Conservation (phyloP, 2,888 invertebrate species). For the Ophion obscuratus region DNA sequence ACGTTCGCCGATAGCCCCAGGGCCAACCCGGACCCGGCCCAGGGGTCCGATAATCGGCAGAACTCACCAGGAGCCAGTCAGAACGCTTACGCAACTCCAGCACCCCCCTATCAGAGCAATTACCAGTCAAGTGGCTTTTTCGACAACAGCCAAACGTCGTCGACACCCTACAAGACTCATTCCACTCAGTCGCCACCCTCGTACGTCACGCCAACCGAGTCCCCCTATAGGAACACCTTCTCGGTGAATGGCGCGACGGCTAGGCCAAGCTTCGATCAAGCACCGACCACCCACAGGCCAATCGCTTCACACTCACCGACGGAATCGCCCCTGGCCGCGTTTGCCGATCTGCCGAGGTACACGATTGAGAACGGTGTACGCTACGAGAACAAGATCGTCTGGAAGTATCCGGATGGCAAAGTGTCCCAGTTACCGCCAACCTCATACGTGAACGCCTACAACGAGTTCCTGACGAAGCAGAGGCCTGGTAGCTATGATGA, state of each 20-base stretch:
- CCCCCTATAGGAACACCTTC: slow-evolving; percentile 41
- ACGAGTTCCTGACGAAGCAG: slow-evolving; percentile 61
- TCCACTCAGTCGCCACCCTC: slow-evolving; percentile 60
- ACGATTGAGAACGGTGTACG: slow-evolving; percentile 80
- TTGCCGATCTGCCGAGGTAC: slow-evolving; percentile 75
- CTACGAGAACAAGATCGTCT: slow-evolving; percentile 82
- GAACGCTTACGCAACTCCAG: slow-evolving; percentile 59
- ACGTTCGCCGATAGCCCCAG: slow-evolving; percentile 35
- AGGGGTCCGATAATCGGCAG: slow-evolving; percentile 63
- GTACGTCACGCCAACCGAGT: slow-evolving; percentile 52
- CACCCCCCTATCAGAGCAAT: slow-evolving; percentile 48
- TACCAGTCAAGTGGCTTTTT: slow-evolving; percentile 46
- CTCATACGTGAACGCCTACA: slow-evolving; percentile 75
- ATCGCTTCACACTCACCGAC: slow-evolving; percentile 35
- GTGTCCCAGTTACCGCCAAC: slow-evolving; percentile 78
- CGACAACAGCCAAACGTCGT: slow-evolving; percentile 65
- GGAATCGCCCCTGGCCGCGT: slow-evolving; percentile 32
- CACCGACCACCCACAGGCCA: slow-evolving; percentile 61
- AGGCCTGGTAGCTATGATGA: slow-evolving; percentile 50
- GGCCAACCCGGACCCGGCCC: slow-evolving; percentile 66
- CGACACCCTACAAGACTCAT: slow-evolving; percentile 48
- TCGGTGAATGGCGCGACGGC: slow-evolving; percentile 10
- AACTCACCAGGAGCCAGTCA: slow-evolving; percentile 21
- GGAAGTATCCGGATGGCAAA: slow-evolving; percentile 82
- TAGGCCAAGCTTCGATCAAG: slow-evolving; percentile 44